Conservation (phyloP, 2,113 vertebrate species). For the Urocitellus parryii region DNA sequence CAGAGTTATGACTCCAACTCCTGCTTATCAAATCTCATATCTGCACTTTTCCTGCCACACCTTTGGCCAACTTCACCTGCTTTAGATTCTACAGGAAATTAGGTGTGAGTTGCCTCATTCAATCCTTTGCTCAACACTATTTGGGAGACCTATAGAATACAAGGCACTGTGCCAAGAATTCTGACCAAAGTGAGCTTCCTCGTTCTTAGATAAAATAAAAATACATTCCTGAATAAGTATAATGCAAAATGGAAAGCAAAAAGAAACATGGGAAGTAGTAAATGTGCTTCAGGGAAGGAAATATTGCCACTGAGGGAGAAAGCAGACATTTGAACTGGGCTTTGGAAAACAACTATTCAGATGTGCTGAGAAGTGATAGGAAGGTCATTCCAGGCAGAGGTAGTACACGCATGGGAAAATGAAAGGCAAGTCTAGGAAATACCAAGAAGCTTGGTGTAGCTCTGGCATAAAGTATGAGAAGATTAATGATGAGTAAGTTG, state of each 20-base stretch:
- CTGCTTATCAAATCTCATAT: not conserved
- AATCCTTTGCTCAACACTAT: not conserved
- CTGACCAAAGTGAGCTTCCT: not conserved
- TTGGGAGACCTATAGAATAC: not conserved
- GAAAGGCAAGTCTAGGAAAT: not conserved
- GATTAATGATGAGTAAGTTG: not conserved
- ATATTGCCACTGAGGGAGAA: not conserved
- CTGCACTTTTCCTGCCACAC: not conserved
- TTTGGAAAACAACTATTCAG: not conserved
- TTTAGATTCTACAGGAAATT: not conserved
- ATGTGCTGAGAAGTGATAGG: not conserved
- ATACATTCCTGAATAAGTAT: not conserved
- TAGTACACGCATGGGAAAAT: accelerated
- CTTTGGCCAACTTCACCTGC: not conserved
- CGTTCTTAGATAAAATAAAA: constrained; percentile 25
- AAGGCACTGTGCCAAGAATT: not conserved
- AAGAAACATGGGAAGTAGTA: not conserved
- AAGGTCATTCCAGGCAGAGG: not conserved
- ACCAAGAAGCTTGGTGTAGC: no score
- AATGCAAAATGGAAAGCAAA: not conserved
- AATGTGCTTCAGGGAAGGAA: not conserved
- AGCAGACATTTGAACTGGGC: not conserved
- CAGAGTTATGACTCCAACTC: not conserved
- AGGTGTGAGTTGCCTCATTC: not conserved
- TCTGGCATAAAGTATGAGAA: not conserved